A percentile compares a stretch with the other conserved stretches of the same genome.
phyloP scores from a whole-genome alignment of 2,113 vertebrate genomes.

The Barnardius zonarius region DNA sequence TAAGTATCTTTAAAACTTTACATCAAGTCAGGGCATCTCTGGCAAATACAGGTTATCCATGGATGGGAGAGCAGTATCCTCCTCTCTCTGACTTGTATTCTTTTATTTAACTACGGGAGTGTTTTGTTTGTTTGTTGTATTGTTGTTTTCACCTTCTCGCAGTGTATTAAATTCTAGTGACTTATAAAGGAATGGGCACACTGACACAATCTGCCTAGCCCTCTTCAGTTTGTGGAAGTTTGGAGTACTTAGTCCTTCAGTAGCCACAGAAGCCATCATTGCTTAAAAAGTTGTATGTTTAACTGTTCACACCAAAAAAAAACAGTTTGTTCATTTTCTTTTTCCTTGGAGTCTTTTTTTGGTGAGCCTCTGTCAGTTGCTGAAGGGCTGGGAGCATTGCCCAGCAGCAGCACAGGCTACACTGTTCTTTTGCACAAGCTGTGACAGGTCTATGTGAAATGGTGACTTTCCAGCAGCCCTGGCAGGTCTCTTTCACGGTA shows the following conservation, averaged over 20 bases:
- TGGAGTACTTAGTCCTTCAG: neutral
- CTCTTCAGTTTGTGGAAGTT: neutral
- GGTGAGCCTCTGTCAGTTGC: neutral
- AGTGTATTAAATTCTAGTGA: neutral
- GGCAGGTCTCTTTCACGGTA: neutral
- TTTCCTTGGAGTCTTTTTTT: neutral
- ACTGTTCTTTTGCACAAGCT: neutral
- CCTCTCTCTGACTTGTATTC: neutral
- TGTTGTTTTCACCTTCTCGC: neutral
- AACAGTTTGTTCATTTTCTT: neutral
- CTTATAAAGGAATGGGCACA: neutral
- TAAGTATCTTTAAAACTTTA: neutral
- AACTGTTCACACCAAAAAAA: neutral
- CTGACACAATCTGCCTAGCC: neutral
- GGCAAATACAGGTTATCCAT: neutral
- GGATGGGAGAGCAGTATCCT: neutral
- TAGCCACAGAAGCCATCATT: neutral
- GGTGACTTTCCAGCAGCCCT: neutral
- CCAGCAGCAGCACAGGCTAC: neutral
- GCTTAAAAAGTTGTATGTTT: neutral
- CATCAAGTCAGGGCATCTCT: neutral
- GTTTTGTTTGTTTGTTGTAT: neutral
- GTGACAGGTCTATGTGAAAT: fast-evolving
- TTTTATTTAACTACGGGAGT: neutral
- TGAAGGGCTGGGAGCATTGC: neutral